Evolutionary conservation across 2,888 invertebrate genomes (phyloP), one percentile per base, ranked within the genome.

Genomic region (Mimas tiliae): DNA sequence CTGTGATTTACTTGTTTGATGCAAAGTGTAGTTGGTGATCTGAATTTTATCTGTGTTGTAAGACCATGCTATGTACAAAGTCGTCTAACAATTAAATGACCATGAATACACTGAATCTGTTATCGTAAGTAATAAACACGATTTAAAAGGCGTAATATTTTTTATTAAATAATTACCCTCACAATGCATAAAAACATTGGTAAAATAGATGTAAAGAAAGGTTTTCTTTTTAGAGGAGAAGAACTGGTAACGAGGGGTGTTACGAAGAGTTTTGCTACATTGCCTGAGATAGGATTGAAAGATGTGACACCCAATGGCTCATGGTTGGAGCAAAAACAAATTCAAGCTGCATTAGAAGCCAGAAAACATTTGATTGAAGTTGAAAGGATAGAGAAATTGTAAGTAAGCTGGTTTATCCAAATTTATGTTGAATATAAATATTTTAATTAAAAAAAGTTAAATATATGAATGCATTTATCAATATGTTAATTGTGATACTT

Each of bases 271-370:
- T 87, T 88, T 50, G 84, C 81, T 11, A 83, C 88, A 9, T 77
- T 95, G 34, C 95, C 95, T 0, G 93, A 90, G 72, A 76, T 87
- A 51, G 95, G 95, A 0, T 76, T 87, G 34, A 95, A 95, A 77
- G 93, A 94, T 72, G 93, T 94, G 6, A 75, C 85, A 16, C 94
- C 95, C 1, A 93, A 89, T 76, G 91, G 94, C 9, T 93, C 95
- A 0, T 95, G 95, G 95, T 79, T 95, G 12, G 94, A 95, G 73
- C 88, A 93, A 69, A 94, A 95, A 82, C 95, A 95, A 75, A 88
- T 95, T 66, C 94, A 95, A 74, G 90, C 93, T 50, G 91, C 94
- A 11, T 78, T 95, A 50, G 94, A 94, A 68, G 91, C 91, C 9
- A 88, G 94, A 45, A 95, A 94, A 76, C 86, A 89, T 50, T 78